These are phyloP conservation scores for Solea solea DNA, from an alignment of 2,113 vertebrate genomes.

Conservation along the genomic window DNA sequence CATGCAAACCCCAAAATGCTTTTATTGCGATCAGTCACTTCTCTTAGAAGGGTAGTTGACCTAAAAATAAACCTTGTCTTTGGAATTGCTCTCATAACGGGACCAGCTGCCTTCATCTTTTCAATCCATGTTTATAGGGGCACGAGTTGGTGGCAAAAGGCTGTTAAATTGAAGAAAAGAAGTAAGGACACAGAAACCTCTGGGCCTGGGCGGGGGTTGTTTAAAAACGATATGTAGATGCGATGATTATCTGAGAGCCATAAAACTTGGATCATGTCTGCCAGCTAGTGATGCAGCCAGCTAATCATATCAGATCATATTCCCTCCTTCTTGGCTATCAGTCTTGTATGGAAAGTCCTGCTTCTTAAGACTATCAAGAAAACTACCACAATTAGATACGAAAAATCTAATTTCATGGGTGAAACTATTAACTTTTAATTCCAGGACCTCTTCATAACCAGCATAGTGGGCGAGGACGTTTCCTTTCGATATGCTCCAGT, in stretches of 20 bases:
- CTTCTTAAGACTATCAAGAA: constrained; percentile 24
- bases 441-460: constrained; percentile 36
- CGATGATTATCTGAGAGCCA: constrained; percentile 7
- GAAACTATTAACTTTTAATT: constrained; percentile 63
- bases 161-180: not conserved
- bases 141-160: constrained; percentile 1
- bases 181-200: not conserved
- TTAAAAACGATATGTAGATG: not conserved
- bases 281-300: not conserved
- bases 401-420: constrained; percentile 62
- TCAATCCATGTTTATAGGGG: constrained; percentile 7
- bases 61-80: constrained; percentile 50
- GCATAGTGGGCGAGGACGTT: constrained; percentile 56
- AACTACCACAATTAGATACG: constrained; percentile 35
- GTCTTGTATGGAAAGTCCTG: constrained; percentile 29
- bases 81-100: constrained; percentile 17
- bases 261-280: not conserved
- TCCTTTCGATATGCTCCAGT: constrained; percentile 42
- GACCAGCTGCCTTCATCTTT: constrained; percentile 30
- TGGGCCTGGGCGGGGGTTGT: not conserved
- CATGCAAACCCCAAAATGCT: constrained; percentile 31
- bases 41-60: constrained; percentile 41
- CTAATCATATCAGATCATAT: constrained; percentile 5
- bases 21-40: constrained; percentile 50
- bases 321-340: constrained; percentile 1